A percentile compares a stretch with the other conserved stretches of the same genome.
phyloP scores from a whole-genome alignment of 2,113 vertebrate genomes.

The Psittacus erithacus region DNA sequence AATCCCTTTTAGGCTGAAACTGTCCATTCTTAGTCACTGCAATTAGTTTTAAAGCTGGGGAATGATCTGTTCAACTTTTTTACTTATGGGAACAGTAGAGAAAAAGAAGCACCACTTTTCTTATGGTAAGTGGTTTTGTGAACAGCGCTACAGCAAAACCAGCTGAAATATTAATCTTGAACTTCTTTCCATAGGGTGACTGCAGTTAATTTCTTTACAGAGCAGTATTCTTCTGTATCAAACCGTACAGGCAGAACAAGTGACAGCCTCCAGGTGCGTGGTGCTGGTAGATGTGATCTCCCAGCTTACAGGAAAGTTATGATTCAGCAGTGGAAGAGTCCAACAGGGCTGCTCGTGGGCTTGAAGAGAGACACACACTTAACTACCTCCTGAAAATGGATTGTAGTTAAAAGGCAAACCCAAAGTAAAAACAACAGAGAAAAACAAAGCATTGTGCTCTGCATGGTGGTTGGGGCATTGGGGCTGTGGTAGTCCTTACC shows the following conservation, averaged over 20 bases:
- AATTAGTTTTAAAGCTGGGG: background rate
- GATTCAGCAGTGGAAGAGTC: background rate
- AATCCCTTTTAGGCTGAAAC: background rate
- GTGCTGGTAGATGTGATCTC: background rate
- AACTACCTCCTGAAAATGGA: background rate
- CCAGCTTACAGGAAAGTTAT: background rate
- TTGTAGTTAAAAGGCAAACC: background rate
- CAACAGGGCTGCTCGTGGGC: background rate
- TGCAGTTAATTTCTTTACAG: background rate
- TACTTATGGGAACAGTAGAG: background rate
- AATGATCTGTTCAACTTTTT: background rate
- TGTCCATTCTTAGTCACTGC: background rate
- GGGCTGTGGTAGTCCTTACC: background rate
- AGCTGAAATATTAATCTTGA: background rate
- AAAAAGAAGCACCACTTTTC: background rate
- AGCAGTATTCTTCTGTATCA: background rate
- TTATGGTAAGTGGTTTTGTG: background rate
- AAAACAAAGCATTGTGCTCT: background rate
- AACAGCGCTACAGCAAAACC: background rate
- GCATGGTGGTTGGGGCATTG: fast-evolving
- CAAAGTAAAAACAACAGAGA: background rate
- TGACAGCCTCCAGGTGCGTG: background rate
- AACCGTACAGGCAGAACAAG: background rate
- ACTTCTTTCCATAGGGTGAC: background rate
- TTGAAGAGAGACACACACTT: background rate